Evolutionary conservation across 1,140 invertebrate species (phyloP).

Genomic region (Temnothorax curvispinosus): DNA sequence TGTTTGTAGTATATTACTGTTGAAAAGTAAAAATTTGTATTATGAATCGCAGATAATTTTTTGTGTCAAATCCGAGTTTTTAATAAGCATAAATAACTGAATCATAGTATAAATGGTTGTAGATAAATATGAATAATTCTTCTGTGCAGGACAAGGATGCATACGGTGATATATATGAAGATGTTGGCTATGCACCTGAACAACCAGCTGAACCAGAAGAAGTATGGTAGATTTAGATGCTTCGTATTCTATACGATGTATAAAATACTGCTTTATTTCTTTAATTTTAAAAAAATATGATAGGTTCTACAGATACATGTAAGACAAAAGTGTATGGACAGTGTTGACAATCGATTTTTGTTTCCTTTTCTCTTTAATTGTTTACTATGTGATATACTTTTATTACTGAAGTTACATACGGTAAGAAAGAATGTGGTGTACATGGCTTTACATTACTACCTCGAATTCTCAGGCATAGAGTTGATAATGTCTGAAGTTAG

Average conservation of each 20-base stretch:
- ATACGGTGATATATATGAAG: slow-evolving; percentile 1
- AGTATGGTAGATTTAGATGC: slow-evolving; percentile 69
- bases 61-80: background rate
- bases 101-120: background rate
- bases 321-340: background rate
- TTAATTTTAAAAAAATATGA: slow-evolving; percentile 6
- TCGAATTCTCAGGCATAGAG: background rate
- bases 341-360: background rate
- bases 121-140: slow-evolving; percentile 13
- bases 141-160: slow-evolving; percentile 63
- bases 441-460: slow-evolving; percentile 3
- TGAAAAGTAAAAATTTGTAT: background rate
- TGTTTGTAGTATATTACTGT: background rate
- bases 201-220: slow-evolving; percentile 72
- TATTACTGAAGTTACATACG: background rate
- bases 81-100: background rate
- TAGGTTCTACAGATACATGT: background rate
- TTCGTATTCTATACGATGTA: background rate
- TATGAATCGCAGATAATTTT: background rate
- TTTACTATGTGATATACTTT: background rate
- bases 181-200: background rate
- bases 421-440: background rate
- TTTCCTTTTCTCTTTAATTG: slow-evolving; percentile 5
- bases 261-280: background rate
- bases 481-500: background rate